phyloP scores from a whole-genome alignment of 2,888 invertebrate species.

The Drosophila vallismaia region DNA sequence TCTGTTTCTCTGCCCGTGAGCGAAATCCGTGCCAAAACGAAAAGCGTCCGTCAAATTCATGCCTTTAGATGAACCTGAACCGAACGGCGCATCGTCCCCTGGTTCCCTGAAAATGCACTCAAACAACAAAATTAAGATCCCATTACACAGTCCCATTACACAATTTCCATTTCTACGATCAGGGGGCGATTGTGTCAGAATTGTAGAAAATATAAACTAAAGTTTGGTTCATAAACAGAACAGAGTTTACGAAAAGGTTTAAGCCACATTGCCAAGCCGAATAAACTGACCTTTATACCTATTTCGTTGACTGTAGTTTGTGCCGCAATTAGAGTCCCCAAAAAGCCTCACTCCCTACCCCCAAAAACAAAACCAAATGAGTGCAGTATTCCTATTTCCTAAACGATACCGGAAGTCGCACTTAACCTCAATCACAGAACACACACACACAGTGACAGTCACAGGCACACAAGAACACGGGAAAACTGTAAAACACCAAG shows the following conservation, averaged over 20 bases:
- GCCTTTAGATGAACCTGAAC: slow-evolving; percentile 83
- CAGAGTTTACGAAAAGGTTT: slow-evolving; percentile 29
- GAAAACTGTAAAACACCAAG: slow-evolving; percentile 25
- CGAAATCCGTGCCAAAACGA: slow-evolving; percentile 82
- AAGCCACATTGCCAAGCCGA: slow-evolving; percentile 14
- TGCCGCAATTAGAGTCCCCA: slow-evolving; percentile 69
- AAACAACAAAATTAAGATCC: not conserved
- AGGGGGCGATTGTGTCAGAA: slow-evolving; percentile 36
- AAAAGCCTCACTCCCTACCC: not conserved
- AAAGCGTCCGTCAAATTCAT: slow-evolving; percentile 83
- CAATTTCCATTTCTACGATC: slow-evolving; percentile 35
- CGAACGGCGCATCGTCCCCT: slow-evolving; percentile 57
- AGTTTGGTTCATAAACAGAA: slow-evolving; percentile 30
- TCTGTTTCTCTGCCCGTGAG: slow-evolving; percentile 59
- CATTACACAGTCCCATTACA: not conserved
- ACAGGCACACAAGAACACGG: slow-evolving; percentile 22
- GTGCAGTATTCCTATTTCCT: slow-evolving; percentile 3
- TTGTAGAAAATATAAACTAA: slow-evolving; percentile 1
- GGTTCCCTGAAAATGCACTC: not conserved
- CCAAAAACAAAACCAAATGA: slow-evolving; percentile 25
- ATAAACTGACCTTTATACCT: slow-evolving; percentile 82
- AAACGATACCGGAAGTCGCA: slow-evolving; percentile 10
- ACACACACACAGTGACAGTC: slow-evolving; percentile 7
- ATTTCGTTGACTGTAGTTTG: slow-evolving; percentile 83
- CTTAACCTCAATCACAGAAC: slow-evolving; percentile 2